Evolutionary conservation across 2,797 vertebrate genomes (phyloP), one percentile per base, ranked within the genome.

Genomic region (Anomalospiza imberbis): DNA sequence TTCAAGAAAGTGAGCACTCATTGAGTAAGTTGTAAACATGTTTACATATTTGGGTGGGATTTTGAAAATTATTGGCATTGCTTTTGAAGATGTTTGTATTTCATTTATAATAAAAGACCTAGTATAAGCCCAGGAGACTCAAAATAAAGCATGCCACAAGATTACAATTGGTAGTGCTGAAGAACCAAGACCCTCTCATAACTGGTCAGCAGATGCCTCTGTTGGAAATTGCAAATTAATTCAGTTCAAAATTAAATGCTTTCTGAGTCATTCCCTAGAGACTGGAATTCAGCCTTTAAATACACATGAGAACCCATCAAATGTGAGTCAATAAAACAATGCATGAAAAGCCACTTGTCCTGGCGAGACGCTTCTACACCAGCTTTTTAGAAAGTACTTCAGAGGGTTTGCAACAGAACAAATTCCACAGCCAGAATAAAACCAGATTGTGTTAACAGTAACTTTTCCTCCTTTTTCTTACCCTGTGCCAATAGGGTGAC

Each of bases 201-300:
- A 94, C 16, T 82, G 50, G 85, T 92, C 50, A 36, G 53, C 89
- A 91, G 76, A 97, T 76, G 89, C 44, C 50, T 95, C 88, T 83
- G 62, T 3, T n/a, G 58, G 89, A 97, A 89, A 76, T 73, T 87
- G 72, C 74, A 96, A 96, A 96, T 92, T 3, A 97, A 96, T 95
- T 96, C 95, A 92, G 55, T 66, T 93, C 92, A 91, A 93, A 95
- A 91, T 78, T 82, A 95, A 94, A 96, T 90, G 90, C 83, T 95
- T 97, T 95, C 92, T 25, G 36, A 96, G 81, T 84, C 68, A 94
- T 94, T 97, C 88, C 94, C 92, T 85, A 88, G 92, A 95, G 91
- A 88, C 65, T 94, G 93, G 95, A 97, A 97, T 97, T 95, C 96
- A 95, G 95, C 90, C 89, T 95, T 97, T 97, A 97, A 97, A 91